Conservation (phyloP, 2,113 vertebrate species). For the Junco hyemalis region DNA sequence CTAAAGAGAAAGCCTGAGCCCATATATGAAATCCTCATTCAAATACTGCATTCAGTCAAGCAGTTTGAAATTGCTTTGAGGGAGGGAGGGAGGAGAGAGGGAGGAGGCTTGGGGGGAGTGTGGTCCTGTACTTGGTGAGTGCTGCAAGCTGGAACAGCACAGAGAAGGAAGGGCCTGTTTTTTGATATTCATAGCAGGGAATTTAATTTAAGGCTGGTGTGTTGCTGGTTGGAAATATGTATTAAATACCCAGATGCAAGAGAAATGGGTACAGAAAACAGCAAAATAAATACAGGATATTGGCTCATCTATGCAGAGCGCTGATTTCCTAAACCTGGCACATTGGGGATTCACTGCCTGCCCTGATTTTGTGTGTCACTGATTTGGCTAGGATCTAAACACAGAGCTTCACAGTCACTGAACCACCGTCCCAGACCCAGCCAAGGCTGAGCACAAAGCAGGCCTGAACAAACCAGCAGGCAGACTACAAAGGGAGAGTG, state of each 20-base stretch:
- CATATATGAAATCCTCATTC: slow-evolving; percentile 49
- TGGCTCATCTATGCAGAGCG: slow-evolving; percentile 14
- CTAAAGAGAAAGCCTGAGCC: slow-evolving; percentile 16
- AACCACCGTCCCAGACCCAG: slow-evolving; percentile 52
- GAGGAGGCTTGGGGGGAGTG: not conserved
- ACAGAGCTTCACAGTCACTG: slow-evolving; percentile 46
- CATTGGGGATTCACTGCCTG: slow-evolving; percentile 26
- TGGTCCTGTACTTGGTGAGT: slow-evolving; percentile 12
- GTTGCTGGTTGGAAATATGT: slow-evolving; percentile 22
- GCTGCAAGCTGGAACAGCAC: not conserved
- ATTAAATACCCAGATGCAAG: slow-evolving; percentile 47
- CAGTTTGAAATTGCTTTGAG: slow-evolving; percentile 41
- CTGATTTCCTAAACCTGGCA: slow-evolving; percentile 58
- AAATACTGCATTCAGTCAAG: slow-evolving; percentile 40
- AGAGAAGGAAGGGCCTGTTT: slow-evolving; percentile 4
- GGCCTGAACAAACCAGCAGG: slow-evolving; percentile 62
- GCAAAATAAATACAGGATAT: slow-evolving; percentile 55
- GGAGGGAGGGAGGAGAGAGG: not conserved
- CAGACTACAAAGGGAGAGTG: slow-evolving; percentile 58
- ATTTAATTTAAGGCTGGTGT: slow-evolving; percentile 54
- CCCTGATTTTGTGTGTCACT: slow-evolving; percentile 64
- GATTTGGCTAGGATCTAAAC: slow-evolving; percentile 66
- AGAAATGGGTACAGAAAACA: slow-evolving; percentile 32
- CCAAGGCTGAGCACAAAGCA: slow-evolving; percentile 68
- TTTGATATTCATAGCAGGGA: slow-evolving; percentile 17